Evolutionary conservation across 2,113 vertebrate species (phyloP).

Genomic region (Carlito syrichta): DNA sequence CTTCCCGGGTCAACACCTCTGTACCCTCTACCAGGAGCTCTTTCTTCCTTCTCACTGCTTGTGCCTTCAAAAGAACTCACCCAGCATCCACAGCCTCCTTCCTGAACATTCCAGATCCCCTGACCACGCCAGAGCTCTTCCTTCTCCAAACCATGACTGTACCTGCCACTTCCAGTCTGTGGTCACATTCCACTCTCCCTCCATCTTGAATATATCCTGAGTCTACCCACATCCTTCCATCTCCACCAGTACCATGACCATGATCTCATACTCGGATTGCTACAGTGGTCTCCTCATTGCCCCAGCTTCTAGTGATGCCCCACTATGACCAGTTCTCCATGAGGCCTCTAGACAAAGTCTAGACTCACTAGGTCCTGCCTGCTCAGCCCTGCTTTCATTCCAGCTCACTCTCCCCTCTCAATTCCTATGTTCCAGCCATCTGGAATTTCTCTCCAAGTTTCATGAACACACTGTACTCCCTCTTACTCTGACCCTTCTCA

Average conservation of each 20-base stretch:
- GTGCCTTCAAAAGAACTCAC: neutral
- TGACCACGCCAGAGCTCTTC: neutral
- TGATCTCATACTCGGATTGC: neutral
- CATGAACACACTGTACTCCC: neutral
- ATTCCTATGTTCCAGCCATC: accelerated
- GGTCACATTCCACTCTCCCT: neutral
- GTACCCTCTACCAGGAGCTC: too few species aligned
- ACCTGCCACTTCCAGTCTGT: neutral
- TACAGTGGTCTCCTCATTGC: too few species aligned
- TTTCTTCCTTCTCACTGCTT: neutral
- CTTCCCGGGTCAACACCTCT: neutral
- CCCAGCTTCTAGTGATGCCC: neutral
- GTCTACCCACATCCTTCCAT: neutral
- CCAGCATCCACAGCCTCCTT: accelerated
- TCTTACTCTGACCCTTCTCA: neutral
- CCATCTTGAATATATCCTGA: neutral
- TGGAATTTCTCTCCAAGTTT: neutral
- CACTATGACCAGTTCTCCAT: neutral
- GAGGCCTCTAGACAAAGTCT: neutral
- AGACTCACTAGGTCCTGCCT: neutral
- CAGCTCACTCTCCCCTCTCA: neutral
- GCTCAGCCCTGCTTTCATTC: neutral
- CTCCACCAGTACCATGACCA: too few species aligned
- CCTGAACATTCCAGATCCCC: neutral
- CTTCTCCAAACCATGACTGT: neutral